Base-by-base conservation (phyloP, 1,140 invertebrate species). In the Caenorhabditis latens region DNA sequence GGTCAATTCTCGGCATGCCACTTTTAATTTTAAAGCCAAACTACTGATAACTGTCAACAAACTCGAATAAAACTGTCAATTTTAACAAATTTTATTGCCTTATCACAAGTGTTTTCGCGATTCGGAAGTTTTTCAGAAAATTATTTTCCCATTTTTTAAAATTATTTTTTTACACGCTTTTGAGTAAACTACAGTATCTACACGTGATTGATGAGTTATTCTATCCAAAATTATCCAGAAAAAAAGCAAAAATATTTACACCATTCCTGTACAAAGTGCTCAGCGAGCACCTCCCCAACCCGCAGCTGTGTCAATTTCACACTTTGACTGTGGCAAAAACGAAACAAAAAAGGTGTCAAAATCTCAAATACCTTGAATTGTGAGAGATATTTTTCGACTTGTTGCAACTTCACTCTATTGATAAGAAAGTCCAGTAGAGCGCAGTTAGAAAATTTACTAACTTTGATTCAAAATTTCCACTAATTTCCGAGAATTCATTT, bases 291-390 rank as follows among this genome's bases (percentile, higher is more conserved):
- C 61, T 21, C 42, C 21, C 9, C 21, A 65, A 21, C 67, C 19
- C 42, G 6, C 71, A 50, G 71, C 71, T 79, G 71, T 42, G 46
- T n/a, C 13, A 48, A 79, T 50, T 48, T 79, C 71, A 79, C 71
- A 79, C 71, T 79, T 79, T 79, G 71, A 79, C 71, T 53, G 6
- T 50, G 46, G 46, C 46, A 67, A 79, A 43, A 79, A 24, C 46
- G 71, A 79, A 79, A 79, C 71, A 79, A 79, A 79, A 71, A 79
- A 79, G 71, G 71, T 79, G 71, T 79, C 71, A 50, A 79, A 50
- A 71, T 43, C 42, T 43, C 42, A 19, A 42, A 67, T 21, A 9
- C 13, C 16, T n/a, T n/a, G 13, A 71, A 19, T 46, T 43, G 46
- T 71, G 8, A 32, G n/a, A 65, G 9, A 13, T 4, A 9, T 65